These are phyloP conservation scores for Apostichopus parvimensis DNA, from an alignment of 35 echinoderm and acorn worm species.

Conservation along the genomic window DNA sequence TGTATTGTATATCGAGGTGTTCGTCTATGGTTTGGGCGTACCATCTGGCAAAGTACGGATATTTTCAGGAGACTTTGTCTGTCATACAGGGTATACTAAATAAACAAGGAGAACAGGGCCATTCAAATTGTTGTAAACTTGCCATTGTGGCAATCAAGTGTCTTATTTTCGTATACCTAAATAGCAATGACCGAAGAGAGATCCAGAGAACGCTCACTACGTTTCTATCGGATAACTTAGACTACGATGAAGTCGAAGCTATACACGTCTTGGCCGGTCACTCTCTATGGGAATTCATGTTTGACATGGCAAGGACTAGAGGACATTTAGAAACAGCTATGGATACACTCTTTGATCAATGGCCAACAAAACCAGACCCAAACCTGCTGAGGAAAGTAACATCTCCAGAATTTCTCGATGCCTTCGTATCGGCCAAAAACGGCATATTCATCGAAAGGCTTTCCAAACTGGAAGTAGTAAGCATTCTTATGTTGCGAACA, in stretches of 20 bases:
- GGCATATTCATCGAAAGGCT: constrained; percentile 30
- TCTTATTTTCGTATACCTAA: constrained; percentile 26
- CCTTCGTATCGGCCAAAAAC: constrained; percentile 31
- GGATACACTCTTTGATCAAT: constrained; percentile 35
- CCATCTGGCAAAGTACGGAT: constrained; percentile 62
- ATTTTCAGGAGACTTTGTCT: constrained; percentile 63
- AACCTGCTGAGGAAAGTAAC: background rate
- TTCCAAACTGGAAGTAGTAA: background rate
- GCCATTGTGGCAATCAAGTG: constrained; percentile 77
- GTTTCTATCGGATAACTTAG: constrained; percentile 87
- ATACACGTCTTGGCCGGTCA: constrained; percentile 60
- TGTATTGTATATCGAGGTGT: constrained; percentile 69
- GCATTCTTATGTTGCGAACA: constrained; percentile 31
- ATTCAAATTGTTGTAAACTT: constrained; percentile 58
- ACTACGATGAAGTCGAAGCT: constrained; percentile 77
- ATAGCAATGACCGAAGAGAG: constrained; percentile 16
- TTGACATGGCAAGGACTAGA: constrained; percentile 80
- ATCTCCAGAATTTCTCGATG: constrained; percentile 21
- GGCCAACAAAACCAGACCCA: background rate
- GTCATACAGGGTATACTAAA: constrained; percentile 49
- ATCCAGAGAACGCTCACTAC: background rate
- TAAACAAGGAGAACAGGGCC: constrained; percentile 58
- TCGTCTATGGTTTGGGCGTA: constrained; percentile 51
- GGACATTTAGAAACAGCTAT: constrained; percentile 16
- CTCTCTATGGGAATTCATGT: constrained; percentile 69